Evolutionary conservation across 2,113 vertebrate species (phyloP).

Genomic region (Chlorodrepanis virens): DNA sequence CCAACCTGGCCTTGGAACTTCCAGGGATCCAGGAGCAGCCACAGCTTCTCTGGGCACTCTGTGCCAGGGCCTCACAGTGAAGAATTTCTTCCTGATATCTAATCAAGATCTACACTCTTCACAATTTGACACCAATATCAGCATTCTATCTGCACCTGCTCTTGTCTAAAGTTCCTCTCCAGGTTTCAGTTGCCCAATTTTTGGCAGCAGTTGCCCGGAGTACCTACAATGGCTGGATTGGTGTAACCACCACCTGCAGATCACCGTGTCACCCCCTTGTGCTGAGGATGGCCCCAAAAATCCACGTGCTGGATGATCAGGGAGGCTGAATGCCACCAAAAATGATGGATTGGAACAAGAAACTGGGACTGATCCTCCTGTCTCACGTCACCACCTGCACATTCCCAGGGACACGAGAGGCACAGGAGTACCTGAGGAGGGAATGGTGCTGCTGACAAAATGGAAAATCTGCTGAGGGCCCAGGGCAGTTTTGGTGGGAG

Average conservation of each 20-base stretch:
- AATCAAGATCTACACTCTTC: neutral
- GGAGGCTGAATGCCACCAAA: neutral
- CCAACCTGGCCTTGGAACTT: neutral
- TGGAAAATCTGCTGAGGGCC: neutral
- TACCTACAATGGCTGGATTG: neutral
- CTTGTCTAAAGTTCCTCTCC: too few species aligned
- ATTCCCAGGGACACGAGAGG: neutral
- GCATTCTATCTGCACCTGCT: neutral
- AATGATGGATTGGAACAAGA: accelerated
- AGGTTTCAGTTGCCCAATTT: neutral
- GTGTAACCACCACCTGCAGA: neutral
- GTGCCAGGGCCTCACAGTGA: neutral
- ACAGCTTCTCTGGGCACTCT: neutral
- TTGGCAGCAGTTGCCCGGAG: neutral
- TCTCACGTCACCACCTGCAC: accelerated
- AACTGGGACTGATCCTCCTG: neutral
- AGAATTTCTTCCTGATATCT: neutral
- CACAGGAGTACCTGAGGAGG: neutral
- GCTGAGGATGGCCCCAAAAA: neutral
- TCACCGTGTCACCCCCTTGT: neutral
- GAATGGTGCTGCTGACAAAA: neutral
- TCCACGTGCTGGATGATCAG: accelerated
- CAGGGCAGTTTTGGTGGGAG: neutral
- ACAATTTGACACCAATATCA: neutral
- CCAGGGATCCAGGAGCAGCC: neutral